Evolutionary conservation across 1,140 invertebrate genomes (phyloP), one percentile per base, ranked within the genome.

Genomic region (Monomorium pharaonis): DNA sequence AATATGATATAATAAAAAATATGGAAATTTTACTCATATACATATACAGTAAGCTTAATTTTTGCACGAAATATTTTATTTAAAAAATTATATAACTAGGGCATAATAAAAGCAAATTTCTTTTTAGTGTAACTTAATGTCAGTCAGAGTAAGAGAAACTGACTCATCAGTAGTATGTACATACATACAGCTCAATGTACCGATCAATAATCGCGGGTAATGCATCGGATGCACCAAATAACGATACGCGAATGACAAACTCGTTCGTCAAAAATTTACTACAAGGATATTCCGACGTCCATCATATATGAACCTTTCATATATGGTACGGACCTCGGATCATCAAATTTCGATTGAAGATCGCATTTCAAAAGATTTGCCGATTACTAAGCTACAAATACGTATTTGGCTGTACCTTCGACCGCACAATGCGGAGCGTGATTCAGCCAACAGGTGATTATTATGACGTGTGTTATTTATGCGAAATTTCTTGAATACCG

Each of bases 401-500:
- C 51, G 10, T 60, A 72, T 74, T 72, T 30, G 62, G n/a, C 33
- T 37, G 30, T 16, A 47, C 27, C 21, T n/a, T 69, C 21, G 33
- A 80, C 3, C 56, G 37, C 37, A 76, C 77, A 80, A 80, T 80
- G 77, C 49, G 16, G 30, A 65, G n/a, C n/a, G 14, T 60, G 78
- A 83, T 44, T 83, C 78, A 74, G 18, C 14, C 24, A 37, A 21
- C 77, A 51, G 1, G 49, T 70, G 33, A 33, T 58, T 77, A 65
- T 78, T 81, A 72, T 27, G 63, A 30, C 60, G 42, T 9, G 24
- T 49, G 33, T 56, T 58, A 58, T 74, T 83, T 33, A 30, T 42
- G 67, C 67, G 18, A 74, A 83, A 83, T 47, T 74, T 72, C 37
- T 58, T 42, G 37, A 30, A 56, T 58, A 44, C 37, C 12, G 18